Base-by-base conservation (phyloP, 2,888 invertebrate species). In the Harpalus rubripes region DNA sequence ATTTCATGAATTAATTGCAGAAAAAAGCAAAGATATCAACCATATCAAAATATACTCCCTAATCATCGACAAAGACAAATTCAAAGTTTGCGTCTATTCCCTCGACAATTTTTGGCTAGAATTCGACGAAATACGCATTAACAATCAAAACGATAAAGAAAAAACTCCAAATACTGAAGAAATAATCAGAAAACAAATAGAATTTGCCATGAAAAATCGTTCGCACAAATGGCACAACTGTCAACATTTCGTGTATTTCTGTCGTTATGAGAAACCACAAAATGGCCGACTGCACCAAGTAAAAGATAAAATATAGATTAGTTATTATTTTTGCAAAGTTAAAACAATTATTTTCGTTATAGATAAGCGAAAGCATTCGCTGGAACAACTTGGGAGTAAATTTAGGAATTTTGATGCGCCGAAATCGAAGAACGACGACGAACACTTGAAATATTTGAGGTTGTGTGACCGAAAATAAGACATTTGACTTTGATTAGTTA, bases 11-110 rank as follows among this genome's bases (percentile, higher is more conserved):
- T 44, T 44, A 44, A 10, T 74, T 74, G 1, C 44, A 95, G 95
- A 95, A 92, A 95, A 95, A 92, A 95, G 95, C 92, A 94, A 95
- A 92, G 94, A 94, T 92, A 93, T 95, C 90, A 94, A 95, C 91
- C 93, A 94, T 92, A 93, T 95, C 92, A 94, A 94, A 88, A 93
- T 95, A 89, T 95, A 93, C 92, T 94, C 94, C 87, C 92, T 95
- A 85, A 92, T 92, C 89, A 92, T 93, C 89, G 92, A 92, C 90
- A 93, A 93, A 90, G 88, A 88, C 26, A 88, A 88, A 78, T 87
- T 93, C 91, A 94, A 94, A 90, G 93, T 94, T 87, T 91, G 93
- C 87, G 93, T 92, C 90, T 93, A 93, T 87, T 93, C 93, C 86
- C 90, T 95, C 89, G 91, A 93, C 89, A 93, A 94, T 87, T 94